These are phyloP conservation scores for Pentamera pediparva DNA, from an alignment of 53 echinoderm and acorn worm genomes.

Conservation along the genomic window DNA sequence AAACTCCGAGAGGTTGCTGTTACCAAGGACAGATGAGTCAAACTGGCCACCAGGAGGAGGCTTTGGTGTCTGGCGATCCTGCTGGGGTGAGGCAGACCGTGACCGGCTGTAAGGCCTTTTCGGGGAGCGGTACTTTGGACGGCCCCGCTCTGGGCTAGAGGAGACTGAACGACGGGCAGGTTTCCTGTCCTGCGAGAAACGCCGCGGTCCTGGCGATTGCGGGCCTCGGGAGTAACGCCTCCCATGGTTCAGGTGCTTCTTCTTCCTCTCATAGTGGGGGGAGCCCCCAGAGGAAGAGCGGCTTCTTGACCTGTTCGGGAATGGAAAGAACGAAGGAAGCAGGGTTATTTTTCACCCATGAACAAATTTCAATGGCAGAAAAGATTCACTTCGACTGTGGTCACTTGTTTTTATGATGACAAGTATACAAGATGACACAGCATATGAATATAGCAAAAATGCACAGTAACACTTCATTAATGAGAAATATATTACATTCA, in stretches of 20 bases:
- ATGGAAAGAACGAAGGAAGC: neutral
- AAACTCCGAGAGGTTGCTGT: constrained; percentile 10
- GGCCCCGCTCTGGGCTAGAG: constrained; percentile 3
- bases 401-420: no score
- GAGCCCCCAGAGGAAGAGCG: constrained; percentile 14
- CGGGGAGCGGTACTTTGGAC: neutral
- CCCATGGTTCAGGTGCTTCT: neutral
- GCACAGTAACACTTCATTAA: no score
- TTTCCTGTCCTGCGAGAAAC: neutral
- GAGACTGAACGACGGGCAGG: constrained; percentile 10
- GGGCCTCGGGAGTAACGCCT: neutral
- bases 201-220: neutral
- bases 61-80: constrained; percentile 6
- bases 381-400: no score
- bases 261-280: constrained; percentile 12
- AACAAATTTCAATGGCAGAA: no score
- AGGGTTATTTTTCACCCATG: no score
- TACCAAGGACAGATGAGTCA: neutral
- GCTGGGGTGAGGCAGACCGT: neutral
- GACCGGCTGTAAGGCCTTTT: constrained; percentile 16
- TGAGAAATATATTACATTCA: no score
- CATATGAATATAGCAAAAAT: no score
- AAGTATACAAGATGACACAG: no score
- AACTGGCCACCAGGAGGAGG: neutral
- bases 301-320: neutral